Conservation (phyloP, 2,113 vertebrate genomes). For the Otolemur garnettii region DNA sequence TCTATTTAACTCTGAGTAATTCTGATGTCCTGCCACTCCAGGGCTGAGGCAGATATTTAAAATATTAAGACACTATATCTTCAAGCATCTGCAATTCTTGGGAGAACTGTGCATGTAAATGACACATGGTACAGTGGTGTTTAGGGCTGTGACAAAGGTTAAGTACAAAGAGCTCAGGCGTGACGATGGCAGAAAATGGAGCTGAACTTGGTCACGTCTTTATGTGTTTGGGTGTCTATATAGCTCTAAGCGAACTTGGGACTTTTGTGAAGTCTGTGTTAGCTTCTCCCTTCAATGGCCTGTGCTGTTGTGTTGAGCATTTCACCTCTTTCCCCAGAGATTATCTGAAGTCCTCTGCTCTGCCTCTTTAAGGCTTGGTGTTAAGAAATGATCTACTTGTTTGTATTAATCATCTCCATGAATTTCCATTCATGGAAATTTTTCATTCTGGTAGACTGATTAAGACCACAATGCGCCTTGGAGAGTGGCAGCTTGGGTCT, state of each 20-base stretch:
- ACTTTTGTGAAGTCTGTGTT: not conserved
- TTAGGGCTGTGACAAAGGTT: not conserved
- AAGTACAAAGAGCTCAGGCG: not conserved
- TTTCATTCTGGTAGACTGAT: conserved; percentile 24
- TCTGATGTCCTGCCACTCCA: not conserved
- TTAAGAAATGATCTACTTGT: conserved; percentile 6
- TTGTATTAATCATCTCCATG: not conserved
- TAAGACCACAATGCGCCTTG: not conserved
- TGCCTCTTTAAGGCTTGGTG: not conserved
- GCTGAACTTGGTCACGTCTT: not conserved
- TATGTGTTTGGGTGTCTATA: not conserved
- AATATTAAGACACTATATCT: not conserved
- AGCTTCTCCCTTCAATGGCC: not conserved
- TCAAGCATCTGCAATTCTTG: not conserved
- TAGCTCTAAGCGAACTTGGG: not conserved
- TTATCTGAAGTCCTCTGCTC: not conserved
- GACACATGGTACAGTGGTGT: not conserved
- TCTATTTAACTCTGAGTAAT: conserved; percentile 47
- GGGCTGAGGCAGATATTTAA: not conserved
- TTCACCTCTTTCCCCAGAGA: not conserved
- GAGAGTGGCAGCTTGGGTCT: not conserved
- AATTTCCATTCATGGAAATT: not conserved
- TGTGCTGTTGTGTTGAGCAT: not conserved
- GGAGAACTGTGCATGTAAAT: not conserved
- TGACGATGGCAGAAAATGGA: not conserved